phyloP scores from a whole-genome alignment of 2,888 invertebrate species.

The Sthenelais limicola region DNA sequence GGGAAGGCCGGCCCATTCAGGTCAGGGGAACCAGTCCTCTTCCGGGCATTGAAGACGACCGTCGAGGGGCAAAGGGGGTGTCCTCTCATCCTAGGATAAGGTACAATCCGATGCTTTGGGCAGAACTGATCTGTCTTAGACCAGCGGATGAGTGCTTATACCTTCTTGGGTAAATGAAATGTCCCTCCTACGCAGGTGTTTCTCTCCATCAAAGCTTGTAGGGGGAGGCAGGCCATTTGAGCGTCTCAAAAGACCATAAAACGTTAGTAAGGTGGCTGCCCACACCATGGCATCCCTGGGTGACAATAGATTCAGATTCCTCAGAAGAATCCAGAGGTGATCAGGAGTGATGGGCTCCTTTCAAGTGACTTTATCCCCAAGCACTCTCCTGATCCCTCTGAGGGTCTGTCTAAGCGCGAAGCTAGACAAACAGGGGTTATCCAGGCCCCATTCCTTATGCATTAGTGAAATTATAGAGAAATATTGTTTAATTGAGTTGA shows the following conservation, averaged over 20 bases:
- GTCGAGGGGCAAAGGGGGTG: conserved; percentile 2
- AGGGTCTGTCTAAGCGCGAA: neutral
- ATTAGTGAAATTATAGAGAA: neutral
- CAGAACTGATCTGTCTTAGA: conserved; percentile 31
- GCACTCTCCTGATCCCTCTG: neutral
- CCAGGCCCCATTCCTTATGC: conserved; percentile 1
- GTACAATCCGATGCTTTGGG: neutral
- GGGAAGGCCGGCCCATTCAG: no score
- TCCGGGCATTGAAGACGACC: conserved; percentile 1
- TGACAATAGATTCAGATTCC: neutral
- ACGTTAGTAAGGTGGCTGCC: conserved; percentile 30
- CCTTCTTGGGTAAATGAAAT: neutral
- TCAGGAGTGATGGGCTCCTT: conserved; percentile 29
- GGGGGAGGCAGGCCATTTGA: conserved; percentile 7
- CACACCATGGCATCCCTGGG: neutral
- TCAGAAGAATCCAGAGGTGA: neutral
- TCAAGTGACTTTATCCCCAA: neutral
- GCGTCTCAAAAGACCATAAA: neutral
- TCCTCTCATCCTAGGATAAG: no score
- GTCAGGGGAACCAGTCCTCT: no score
- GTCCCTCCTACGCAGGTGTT: conserved; percentile 17
- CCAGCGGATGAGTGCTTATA: neutral
- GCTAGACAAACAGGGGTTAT: conserved; percentile 5
- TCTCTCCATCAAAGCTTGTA: neutral
- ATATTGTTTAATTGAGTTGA: conserved; percentile 6